Evolutionary conservation across 2,888 invertebrate species (phyloP).

Genomic region (Griposia aprilina): DNA sequence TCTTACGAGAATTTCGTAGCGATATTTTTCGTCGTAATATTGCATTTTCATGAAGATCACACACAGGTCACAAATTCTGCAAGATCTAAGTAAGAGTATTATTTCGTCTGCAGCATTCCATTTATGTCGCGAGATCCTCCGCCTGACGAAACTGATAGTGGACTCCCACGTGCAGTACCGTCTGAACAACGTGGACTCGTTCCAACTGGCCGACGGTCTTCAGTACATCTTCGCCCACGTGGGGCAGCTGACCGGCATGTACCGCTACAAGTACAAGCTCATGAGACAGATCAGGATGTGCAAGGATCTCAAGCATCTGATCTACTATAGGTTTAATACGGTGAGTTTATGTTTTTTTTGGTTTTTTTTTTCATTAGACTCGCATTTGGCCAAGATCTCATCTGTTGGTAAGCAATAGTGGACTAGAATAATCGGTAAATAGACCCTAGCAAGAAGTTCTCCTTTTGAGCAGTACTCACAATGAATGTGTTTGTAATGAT

Average conservation of each 20-base stretch:
- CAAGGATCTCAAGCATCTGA: slow-evolving; percentile 99
- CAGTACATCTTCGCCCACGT: slow-evolving; percentile 99
- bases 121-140: slow-evolving; percentile 99
- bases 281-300: slow-evolving; percentile 99
- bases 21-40: too few relatives aligned
- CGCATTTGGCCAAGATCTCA: neutral
- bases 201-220: slow-evolving; percentile 99
- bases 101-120: slow-evolving; percentile 95
- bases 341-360: slow-evolving; percentile 90
- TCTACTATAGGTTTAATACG: slow-evolving; percentile 99
- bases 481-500: too few relatives aligned
- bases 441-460: neutral
- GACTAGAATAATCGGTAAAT: neutral
- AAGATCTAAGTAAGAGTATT: too few relatives aligned
- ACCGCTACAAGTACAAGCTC: slow-evolving; percentile 99
- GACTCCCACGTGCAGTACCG: slow-evolving; percentile 99
- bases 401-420: neutral
- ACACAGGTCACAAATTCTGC: too few relatives aligned
- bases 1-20: too few relatives aligned
- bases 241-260: slow-evolving; percentile 99
- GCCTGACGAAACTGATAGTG: slow-evolving; percentile 99
- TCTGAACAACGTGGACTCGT: slow-evolving; percentile 99
- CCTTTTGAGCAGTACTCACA: neutral
- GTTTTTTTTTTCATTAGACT: neutral
- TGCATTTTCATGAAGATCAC: too few relatives aligned